A percentile compares a stretch with the other conserved stretches of the same genome.
Conservation (phyloP, 2,797 vertebrate genomes). For the Nasua narica region DNA sequence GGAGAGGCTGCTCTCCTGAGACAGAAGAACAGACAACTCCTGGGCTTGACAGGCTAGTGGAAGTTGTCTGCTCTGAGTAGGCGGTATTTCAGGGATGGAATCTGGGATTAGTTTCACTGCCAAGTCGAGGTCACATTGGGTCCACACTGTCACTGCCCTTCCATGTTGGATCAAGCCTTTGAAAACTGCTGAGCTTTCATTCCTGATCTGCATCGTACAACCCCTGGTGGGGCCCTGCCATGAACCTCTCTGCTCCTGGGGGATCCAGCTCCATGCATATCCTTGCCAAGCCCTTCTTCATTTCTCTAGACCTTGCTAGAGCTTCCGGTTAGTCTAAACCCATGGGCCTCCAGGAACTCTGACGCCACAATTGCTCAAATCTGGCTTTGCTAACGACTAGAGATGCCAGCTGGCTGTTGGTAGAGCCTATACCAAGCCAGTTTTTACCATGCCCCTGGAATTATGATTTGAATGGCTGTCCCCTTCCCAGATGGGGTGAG, state of each 20-base stretch:
- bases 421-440: background rate
- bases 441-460: background rate
- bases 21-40: background rate
- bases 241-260: background rate
- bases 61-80: background rate
- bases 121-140: background rate
- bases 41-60: background rate
- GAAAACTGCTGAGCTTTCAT: background rate
- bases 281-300: background rate
- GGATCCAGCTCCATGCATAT: background rate
- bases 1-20: background rate
- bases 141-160: background rate
- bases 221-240: background rate
- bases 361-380: background rate
- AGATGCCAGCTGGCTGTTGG: background rate
- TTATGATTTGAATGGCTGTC: background rate
- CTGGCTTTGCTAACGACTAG: background rate
- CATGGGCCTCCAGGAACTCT: background rate
- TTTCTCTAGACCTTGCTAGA: background rate
- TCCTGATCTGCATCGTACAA: background rate
- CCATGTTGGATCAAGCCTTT: background rate
- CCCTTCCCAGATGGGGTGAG: background rate
- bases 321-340: background rate
- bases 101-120: background rate
- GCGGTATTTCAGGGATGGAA: background rate